Evolutionary conservation across 1,140 invertebrate genomes (phyloP), one percentile per base, ranked within the genome.

Genomic region (Aphelinus certus): DNA sequence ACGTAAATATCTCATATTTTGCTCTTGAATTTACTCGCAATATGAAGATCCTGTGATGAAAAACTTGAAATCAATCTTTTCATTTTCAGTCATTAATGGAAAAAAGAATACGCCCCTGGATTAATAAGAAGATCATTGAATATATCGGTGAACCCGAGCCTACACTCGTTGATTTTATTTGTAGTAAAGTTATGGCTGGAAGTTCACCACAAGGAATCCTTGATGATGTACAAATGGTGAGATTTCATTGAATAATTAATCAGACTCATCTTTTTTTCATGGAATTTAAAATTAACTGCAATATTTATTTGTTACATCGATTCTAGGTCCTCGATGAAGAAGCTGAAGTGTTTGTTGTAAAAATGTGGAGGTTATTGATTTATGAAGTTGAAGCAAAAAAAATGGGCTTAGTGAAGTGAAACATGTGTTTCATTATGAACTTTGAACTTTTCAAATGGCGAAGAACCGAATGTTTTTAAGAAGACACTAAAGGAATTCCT

Each of bases 371-470:
- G 82, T 91, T 99, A 85, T 90, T 99, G 71, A 98, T 99, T 81
- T 99, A 99, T 88, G 98, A 99, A 92, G 96, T 98, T 79, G 97
- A 99, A 92, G 97, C 97, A 60, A 99, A 99, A 88, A 98, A 98
- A 87, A 90, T 94, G 86, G 94, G 93, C 74, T 89, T 95, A 87
- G 91, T 92, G 83, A 94, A 94, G 89, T 93, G 89, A 90, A 73
- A 46, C 58, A 56, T 26, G 26, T 26, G 26, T 26, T 26, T 26
- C 26, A 26, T 26, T 26, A 26, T 26, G 26, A 26, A 26, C 26
- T 26, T 67, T 63, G 3, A 46, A 71, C 2, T 68, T 67, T 65
- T 42, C 6, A 75, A 26, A 26, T 26, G 26, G 26, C 26, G 47
- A 71, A 71, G 55, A 49, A 66, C 26, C 48, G 53, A 56, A 65